phyloP scores from a whole-genome alignment of 2,888 invertebrate genomes.

The Xestoiulus laeticollis region DNA sequence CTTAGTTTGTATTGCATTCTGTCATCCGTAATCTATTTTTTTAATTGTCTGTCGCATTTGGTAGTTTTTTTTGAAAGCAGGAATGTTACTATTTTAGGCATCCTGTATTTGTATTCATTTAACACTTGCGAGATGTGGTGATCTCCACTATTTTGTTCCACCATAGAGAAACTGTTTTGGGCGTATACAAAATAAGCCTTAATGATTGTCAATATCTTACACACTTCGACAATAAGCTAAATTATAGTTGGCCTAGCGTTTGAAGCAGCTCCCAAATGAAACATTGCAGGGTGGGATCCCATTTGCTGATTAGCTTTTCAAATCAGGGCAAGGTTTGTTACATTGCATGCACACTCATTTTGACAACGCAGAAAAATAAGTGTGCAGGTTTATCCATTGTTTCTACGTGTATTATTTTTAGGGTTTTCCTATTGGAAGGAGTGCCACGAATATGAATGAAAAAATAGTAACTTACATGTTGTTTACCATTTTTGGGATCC shows the following conservation, averaged over 20 bases:
- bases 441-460: not conserved
- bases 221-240: slow-evolving; percentile 45
- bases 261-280: slow-evolving; percentile 46
- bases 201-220: slow-evolving; percentile 48
- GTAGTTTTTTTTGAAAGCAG: not conserved
- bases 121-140: not conserved
- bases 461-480: not conserved
- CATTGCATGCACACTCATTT: slow-evolving; percentile 15
- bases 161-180: slow-evolving; percentile 46
- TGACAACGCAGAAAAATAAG: not conserved
- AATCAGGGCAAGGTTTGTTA: slow-evolving; percentile 45
- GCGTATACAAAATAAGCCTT: slow-evolving; percentile 42
- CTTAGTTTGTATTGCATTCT: no score
- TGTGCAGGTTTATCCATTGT: not conserved
- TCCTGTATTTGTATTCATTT: not conserved
- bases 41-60: no score
- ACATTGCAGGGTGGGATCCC: slow-evolving; percentile 47
- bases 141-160: slow-evolving; percentile 14
- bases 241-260: slow-evolving; percentile 23
- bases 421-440: not conserved
- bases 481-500: no score
- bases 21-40: no score
- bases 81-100: not conserved
- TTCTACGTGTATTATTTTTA: not conserved
- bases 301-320: slow-evolving; percentile 48